Evolutionary conservation across 2,797 vertebrate species (phyloP).

Genomic region (Macropodus opercularis): DNA sequence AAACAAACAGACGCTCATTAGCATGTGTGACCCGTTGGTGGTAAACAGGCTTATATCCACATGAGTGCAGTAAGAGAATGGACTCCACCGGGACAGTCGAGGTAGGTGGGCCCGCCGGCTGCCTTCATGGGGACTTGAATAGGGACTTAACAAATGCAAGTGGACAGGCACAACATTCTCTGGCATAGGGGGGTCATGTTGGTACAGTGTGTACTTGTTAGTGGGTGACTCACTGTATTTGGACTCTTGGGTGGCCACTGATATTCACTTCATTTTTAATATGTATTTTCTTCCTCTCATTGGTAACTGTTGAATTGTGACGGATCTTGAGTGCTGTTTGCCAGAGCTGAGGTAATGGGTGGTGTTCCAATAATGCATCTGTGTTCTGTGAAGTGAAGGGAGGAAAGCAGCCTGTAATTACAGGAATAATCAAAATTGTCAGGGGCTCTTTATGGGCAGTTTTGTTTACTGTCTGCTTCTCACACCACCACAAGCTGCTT

Average conservation of each 20-base stretch:
- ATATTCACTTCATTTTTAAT: constrained; percentile 78
- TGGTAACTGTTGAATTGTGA: constrained; percentile 78
- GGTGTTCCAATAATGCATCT: constrained; percentile 75
- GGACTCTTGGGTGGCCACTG: constrained; percentile 80
- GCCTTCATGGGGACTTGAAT: constrained; percentile 78
- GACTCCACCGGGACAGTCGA: constrained; percentile 75
- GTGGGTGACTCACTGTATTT: constrained; percentile 73
- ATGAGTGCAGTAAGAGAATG: constrained; percentile 80
- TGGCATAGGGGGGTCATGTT: constrained; percentile 72
- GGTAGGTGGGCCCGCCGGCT: constrained; percentile 82
- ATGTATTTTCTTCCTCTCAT: constrained; percentile 49
- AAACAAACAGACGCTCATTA: constrained; percentile 84
- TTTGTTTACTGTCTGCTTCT: constrained; percentile 72
- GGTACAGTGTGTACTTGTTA: constrained; percentile 79
- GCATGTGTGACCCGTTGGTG: constrained; percentile 81
- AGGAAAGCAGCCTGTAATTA: constrained; percentile 79
- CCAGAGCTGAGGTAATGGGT: constrained; percentile 81
- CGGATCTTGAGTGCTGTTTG: constrained; percentile 66
- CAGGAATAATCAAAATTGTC: constrained; percentile 81
- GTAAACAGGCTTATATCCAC: constrained; percentile 82
- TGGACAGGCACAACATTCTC: constrained; percentile 82
- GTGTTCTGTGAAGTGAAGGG: constrained; percentile 71
- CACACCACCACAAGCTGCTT: constrained; percentile 57
- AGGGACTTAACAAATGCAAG: constrained; percentile 81
- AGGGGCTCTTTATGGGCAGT: constrained; percentile 67